phyloP scores from a whole-genome alignment of 2,797 vertebrate species.

The Channa striata region DNA sequence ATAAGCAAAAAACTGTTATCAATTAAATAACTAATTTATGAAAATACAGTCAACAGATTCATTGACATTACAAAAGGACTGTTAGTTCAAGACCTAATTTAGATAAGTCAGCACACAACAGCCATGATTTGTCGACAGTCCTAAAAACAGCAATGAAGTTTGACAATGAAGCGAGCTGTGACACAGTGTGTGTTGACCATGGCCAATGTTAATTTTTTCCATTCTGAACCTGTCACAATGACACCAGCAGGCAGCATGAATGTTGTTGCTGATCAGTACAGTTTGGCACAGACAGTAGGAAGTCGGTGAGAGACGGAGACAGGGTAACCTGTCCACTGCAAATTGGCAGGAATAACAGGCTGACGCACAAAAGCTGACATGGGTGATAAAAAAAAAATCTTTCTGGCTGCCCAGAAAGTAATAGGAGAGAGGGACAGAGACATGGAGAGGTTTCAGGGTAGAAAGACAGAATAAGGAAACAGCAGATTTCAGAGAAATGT shows the following conservation, averaged over 20 bases:
- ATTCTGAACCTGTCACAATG: no score
- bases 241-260: no score
- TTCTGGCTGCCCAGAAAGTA: conserved; percentile 34
- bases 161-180: not conserved
- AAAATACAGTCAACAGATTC: no score
- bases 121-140: no score
- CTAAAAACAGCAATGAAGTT: conserved; percentile 1
- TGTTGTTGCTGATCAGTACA: no score
- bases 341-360: conserved; percentile 52
- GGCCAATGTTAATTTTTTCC: no score
- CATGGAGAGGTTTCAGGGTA: conserved; percentile 18
- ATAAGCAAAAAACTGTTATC: no score
- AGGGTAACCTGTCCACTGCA: conserved; percentile 42
- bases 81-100: no score
- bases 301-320: conserved; percentile 24
- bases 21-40: no score
- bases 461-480: conserved; percentile 44
- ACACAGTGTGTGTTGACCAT: not conserved
- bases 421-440: conserved; percentile 40
- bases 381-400: conserved; percentile 22
- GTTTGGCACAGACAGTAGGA: conserved; percentile 2
- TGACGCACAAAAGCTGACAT: conserved; percentile 45
- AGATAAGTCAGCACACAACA: no score
- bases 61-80: no score
- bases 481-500: conserved; percentile 22